phyloP scores from a whole-genome alignment of 1,140 invertebrate genomes.

The Contarinia nasturtii region DNA sequence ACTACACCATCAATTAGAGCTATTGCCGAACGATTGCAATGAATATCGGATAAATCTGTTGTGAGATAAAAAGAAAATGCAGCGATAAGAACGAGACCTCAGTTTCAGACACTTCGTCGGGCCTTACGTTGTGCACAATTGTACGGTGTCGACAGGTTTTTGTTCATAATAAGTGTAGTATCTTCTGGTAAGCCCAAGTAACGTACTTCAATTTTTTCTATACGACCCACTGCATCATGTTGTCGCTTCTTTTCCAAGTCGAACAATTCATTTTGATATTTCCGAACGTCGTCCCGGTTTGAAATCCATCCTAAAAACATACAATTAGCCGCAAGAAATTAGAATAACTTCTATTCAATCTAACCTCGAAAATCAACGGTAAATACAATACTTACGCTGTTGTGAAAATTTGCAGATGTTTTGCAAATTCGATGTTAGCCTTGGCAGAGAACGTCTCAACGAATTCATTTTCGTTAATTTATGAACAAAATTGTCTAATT shows the following conservation, averaged over 20 bases:
- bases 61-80: slow-evolving; percentile 5
- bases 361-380: too few relatives aligned
- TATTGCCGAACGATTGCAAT: slow-evolving; percentile 50
- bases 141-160: slow-evolving; percentile 73
- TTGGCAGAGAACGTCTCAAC: too few relatives aligned
- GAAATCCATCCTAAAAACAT: not conserved
- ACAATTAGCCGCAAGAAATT: too few relatives aligned
- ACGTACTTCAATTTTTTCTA: slow-evolving; percentile 82
- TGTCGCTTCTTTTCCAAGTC: slow-evolving; percentile 59
- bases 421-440: too few relatives aligned
- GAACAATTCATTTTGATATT: slow-evolving; percentile 45
- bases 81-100: not conserved
- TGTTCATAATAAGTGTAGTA: slow-evolving; percentile 74
- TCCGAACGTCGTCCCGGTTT: not conserved
- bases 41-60: slow-evolving; percentile 55
- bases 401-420: too few relatives aligned
- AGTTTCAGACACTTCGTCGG: too few relatives aligned
- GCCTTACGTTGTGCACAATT: slow-evolving; percentile 79
- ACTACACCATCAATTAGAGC: slow-evolving; percentile 57
- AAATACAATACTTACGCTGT: too few relatives aligned
- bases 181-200: slow-evolving; percentile 55
- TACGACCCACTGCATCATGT: slow-evolving; percentile 44
- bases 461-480: too few relatives aligned
- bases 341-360: too few relatives aligned
- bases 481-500: too few relatives aligned